These are phyloP conservation scores for Synanthedon vespiformis DNA, from an alignment of 2,888 invertebrate genomes.

Conservation along the genomic window DNA sequence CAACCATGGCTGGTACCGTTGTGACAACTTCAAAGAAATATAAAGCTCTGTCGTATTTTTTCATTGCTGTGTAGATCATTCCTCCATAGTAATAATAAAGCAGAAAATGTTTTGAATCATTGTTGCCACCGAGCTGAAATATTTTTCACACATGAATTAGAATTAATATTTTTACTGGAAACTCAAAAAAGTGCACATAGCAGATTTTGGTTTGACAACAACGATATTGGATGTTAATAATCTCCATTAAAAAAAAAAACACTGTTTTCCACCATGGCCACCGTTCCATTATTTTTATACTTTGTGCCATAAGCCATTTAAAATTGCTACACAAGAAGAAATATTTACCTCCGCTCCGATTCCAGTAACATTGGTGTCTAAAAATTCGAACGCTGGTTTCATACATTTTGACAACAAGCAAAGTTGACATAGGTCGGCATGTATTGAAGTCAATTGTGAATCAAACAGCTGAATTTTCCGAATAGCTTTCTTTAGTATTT, in stretches of 20 bases:
- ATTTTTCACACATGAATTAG: background rate
- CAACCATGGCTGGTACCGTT: constrained; percentile 93
- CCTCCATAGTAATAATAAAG: constrained; percentile 98
- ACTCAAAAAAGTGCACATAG: too few relatives aligned
- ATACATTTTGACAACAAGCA: constrained; percentile 92
- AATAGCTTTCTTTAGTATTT: constrained; percentile 84
- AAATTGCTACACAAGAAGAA: too few relatives aligned
- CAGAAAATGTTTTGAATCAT: constrained; percentile 90
- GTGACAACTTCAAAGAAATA: constrained; percentile 97
- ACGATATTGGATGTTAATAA: too few relatives aligned
- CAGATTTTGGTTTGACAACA: too few relatives aligned
- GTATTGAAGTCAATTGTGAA: constrained; percentile 92
- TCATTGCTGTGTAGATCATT: constrained; percentile 94
- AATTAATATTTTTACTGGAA: background rate
- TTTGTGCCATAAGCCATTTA: too few relatives aligned
- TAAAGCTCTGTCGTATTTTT: constrained; percentile 91
- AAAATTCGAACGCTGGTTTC: constrained; percentile 88
- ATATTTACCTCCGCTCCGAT: constrained; percentile 83
- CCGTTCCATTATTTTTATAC: too few relatives aligned
- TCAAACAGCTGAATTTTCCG: constrained; percentile 88
- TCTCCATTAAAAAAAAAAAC: too few relatives aligned
- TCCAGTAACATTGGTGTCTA: constrained; percentile 92
- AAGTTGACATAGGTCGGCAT: constrained; percentile 92
- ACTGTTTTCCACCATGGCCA: too few relatives aligned
- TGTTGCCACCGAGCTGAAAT: constrained; percentile 76